phyloP scores from a whole-genome alignment of 2,888 invertebrate species.

The Theodoxus fluviatilis region DNA sequence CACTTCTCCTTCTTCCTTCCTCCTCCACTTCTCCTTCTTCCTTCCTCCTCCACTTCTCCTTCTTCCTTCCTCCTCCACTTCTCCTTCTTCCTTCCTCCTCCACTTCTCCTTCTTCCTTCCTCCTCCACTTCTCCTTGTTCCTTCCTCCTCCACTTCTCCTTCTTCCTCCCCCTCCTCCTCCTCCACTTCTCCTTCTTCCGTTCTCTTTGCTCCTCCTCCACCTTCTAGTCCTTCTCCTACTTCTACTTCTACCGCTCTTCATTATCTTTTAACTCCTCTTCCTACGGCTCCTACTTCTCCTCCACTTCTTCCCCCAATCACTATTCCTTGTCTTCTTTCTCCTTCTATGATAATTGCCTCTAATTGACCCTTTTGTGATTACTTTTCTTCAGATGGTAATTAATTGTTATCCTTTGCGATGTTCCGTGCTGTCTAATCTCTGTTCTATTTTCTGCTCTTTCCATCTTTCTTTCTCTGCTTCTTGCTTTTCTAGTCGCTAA shows the following conservation, averaged over 20 bases:
- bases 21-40: neutral
- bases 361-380: too few relatives aligned
- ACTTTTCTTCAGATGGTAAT: too few relatives aligned
- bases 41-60: neutral
- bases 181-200: conserved; percentile 8
- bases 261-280: neutral
- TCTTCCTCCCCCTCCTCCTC: neutral
- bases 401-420: too few relatives aligned
- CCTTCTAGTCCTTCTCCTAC: conserved; percentile 9
- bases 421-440: too few relatives aligned
- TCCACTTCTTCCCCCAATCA: too few relatives aligned
- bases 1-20: neutral
- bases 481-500: too few relatives aligned
- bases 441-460: too few relatives aligned
- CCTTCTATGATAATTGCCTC: too few relatives aligned
- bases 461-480: too few relatives aligned
- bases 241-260: conserved; percentile 8
- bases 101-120: neutral
- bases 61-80: neutral
- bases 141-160: neutral
- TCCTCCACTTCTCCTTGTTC: neutral
- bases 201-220: neutral
- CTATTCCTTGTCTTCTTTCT: too few relatives aligned
- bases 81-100: conserved; percentile 1
- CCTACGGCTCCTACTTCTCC: conserved; percentile 4